These are phyloP conservation scores for Pyrocoelia pectoralis DNA, from an alignment of 2,888 invertebrate genomes.

Conservation along the genomic window DNA sequence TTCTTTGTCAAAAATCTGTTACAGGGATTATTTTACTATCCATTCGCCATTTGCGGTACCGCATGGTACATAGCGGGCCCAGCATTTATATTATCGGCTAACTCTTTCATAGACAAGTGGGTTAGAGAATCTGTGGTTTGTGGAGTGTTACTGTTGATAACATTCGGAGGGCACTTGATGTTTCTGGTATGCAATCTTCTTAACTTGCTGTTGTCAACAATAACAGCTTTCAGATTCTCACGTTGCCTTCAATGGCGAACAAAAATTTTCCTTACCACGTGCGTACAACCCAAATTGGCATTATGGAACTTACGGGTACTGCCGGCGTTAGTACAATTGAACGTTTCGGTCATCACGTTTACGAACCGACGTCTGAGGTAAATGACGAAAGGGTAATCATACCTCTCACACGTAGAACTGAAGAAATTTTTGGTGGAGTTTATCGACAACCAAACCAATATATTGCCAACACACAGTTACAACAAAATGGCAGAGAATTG, in stretches of 20 bases:
- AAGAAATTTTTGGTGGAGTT: constrained; percentile 64
- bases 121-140: constrained; percentile 77
- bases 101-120: constrained; percentile 83
- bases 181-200: constrained; percentile 66
- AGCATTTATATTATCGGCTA: constrained; percentile 78
- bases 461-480: constrained; percentile 7
- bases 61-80: constrained; percentile 89
- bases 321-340: constrained; percentile 64
- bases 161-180: constrained; percentile 69
- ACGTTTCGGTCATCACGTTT: constrained; percentile 70
- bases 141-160: constrained; percentile 69
- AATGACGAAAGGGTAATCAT: constrained; percentile 69
- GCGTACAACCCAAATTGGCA: constrained; percentile 81
- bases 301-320: constrained; percentile 67
- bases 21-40: constrained; percentile 79
- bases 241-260: constrained; percentile 85
- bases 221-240: constrained; percentile 69
- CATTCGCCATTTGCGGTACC: constrained; percentile 82
- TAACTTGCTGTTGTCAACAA: background rate
- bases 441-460: constrained; percentile 48
- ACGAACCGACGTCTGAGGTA: constrained; percentile 64
- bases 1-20: constrained; percentile 46
- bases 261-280: constrained; percentile 93
- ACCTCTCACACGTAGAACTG: constrained; percentile 69
- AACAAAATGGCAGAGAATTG: background rate